A percentile compares a stretch with the other conserved stretches of the same genome.
Evolutionary conservation across 1,140 invertebrate genomes (phyloP).

Genomic region (Drosophila truncata): DNA sequence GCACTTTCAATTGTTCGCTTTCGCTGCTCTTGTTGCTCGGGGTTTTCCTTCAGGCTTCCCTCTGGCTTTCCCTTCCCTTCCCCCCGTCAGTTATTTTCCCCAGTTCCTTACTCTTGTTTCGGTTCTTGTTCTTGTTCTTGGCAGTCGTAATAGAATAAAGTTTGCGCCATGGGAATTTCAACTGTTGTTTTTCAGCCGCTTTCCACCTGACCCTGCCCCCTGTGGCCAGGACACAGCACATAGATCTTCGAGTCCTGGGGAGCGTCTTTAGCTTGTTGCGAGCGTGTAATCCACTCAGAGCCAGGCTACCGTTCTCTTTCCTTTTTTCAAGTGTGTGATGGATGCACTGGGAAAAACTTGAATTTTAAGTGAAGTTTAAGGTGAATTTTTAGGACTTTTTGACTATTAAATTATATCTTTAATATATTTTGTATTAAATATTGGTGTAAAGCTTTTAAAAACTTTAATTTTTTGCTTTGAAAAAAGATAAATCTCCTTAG

Average conservation of each 20-base stretch:
- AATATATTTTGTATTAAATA: background rate
- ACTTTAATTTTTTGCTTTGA: background rate
- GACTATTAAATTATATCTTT: background rate
- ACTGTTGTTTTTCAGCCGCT: constrained; percentile 70
- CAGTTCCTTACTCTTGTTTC: constrained; percentile 2
- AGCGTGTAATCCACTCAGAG: constrained; percentile 77
- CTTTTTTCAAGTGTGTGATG: background rate
- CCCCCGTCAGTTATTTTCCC: background rate
- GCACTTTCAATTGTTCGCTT: constrained; percentile 74
- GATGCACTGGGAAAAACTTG: background rate
- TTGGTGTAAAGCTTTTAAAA: background rate
- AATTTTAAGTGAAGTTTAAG: background rate
- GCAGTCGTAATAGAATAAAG: constrained; percentile 80
- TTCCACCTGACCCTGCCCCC: constrained; percentile 52
- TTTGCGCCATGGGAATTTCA: constrained; percentile 77
- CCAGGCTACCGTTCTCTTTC: background rate
- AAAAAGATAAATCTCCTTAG: background rate
- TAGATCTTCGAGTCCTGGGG: constrained; percentile 52
- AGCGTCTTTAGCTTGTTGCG: constrained; percentile 66
- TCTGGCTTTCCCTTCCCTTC: background rate
- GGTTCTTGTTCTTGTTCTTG: constrained; percentile 41
- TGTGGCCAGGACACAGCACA: constrained; percentile 43
- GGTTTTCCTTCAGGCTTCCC: background rate
- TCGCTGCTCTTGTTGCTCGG: constrained; percentile 39
- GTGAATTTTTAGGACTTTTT: background rate